Evolutionary conservation across 53 echinoderm and acorn worm genomes (phyloP).

Genomic region (Apostichopus leukothele): DNA sequence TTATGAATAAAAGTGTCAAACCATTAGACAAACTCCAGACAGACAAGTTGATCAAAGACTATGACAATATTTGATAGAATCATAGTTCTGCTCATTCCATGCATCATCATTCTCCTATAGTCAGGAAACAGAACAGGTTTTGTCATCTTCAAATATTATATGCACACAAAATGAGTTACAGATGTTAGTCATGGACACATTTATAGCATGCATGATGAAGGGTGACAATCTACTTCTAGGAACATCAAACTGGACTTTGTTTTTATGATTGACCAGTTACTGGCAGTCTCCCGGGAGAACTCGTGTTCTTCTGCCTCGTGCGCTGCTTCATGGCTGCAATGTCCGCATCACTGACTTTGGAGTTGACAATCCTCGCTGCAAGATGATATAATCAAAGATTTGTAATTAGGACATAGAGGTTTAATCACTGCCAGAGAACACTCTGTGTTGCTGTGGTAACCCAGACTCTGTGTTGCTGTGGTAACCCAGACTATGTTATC

Average conservation of each 20-base stretch:
- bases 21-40: too few relatives aligned
- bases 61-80: too few relatives aligned
- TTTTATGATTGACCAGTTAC: constrained; percentile 66
- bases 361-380: constrained; percentile 61
- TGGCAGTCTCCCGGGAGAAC: constrained; percentile 77
- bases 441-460: too few relatives aligned
- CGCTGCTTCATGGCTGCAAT: constrained; percentile 95
- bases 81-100: too few relatives aligned
- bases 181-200: background rate
- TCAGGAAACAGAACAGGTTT: too few relatives aligned
- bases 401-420: too few relatives aligned
- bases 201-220: background rate
- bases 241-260: background rate
- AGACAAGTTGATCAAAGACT: too few relatives aligned
- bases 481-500: too few relatives aligned
- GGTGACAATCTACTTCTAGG: constrained; percentile 10
- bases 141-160: background rate
- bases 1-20: too few relatives aligned
- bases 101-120: too few relatives aligned
- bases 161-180: background rate
- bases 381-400: background rate
- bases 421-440: too few relatives aligned
- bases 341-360: constrained; percentile 85
- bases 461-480: too few relatives aligned
- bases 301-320: constrained; percentile 63